Percentiles rank a stretch among this genome's conserved stretches.
Evolutionary conservation across 1,140 invertebrate genomes (phyloP).

Genomic region (Zaprionus inermis): DNA sequence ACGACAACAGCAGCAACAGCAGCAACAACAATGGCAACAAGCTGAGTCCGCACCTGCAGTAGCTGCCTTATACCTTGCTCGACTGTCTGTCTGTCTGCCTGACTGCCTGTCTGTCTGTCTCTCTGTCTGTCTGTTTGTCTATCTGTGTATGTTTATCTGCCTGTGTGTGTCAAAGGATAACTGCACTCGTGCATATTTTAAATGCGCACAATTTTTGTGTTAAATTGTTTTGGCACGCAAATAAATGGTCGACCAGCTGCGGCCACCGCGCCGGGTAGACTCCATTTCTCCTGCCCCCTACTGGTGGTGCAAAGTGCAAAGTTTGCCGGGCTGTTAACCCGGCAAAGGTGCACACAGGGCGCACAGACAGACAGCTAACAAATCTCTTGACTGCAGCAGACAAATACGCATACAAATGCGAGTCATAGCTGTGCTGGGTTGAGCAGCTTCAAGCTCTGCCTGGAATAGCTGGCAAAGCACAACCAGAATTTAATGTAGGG

Average conservation of each 20-base stretch:
- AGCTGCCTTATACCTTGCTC: neutral
- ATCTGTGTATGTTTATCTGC: neutral
- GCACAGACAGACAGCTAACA: conserved; percentile 62
- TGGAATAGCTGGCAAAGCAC: too few species aligned
- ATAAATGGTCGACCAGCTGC: conserved; percentile 75
- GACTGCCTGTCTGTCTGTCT: conserved; percentile 16
- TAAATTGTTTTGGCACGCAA: conserved; percentile 83
- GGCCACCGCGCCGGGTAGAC: conserved; percentile 9
- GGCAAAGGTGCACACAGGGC: conserved; percentile 42
- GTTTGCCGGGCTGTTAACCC: conserved; percentile 69
- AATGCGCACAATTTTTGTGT: conserved; percentile 78
- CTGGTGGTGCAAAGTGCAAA: conserved; percentile 52
- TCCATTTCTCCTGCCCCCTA: neutral
- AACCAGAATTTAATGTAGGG: neutral
- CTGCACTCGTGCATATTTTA: conserved; percentile 79
- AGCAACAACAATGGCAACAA: conserved; percentile 25
- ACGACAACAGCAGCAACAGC: conserved; percentile 68
- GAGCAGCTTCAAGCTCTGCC: neutral
- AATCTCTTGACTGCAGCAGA: conserved; percentile 68
- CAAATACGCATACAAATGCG: conserved; percentile 50
- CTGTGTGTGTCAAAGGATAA: conserved; percentile 70
- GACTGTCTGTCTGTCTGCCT: neutral
- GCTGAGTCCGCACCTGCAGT: conserved; percentile 44
- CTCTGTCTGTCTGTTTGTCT: neutral
- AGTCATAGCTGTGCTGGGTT: neutral